Evolutionary conservation across 1,140 invertebrate genomes (phyloP).

Genomic region (Paramacrobiotus metropolitanus): DNA sequence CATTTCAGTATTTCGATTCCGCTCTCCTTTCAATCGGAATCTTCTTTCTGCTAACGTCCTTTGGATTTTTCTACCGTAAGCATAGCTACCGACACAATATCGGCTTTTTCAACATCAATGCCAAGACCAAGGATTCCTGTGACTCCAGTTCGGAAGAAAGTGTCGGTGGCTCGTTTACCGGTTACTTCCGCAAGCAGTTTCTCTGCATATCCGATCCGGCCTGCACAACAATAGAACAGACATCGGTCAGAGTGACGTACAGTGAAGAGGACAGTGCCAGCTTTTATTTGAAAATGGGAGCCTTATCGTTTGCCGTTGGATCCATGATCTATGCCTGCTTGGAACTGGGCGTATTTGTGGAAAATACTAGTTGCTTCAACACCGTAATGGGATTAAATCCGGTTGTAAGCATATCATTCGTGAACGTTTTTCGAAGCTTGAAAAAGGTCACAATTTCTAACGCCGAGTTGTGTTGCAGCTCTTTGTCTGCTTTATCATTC

Average conservation of each 20-base stretch:
- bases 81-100: neutral
- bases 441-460: too few relatives aligned
- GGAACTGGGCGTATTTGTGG: conserved; percentile 77
- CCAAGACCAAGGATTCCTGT: neutral
- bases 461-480: too few relatives aligned
- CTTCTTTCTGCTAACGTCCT: conserved; percentile 7
- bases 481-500: conserved; percentile 72
- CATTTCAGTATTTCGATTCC: conserved; percentile 6
- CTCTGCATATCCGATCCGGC: too few relatives aligned
- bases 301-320: conserved; percentile 66
- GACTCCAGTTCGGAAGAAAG: neutral
- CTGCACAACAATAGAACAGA: too few relatives aligned
- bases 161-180: too few relatives aligned
- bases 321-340: conserved; percentile 82
- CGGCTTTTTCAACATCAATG: neutral
- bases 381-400: conserved; percentile 61
- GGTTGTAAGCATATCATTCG: too few relatives aligned
- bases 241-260: too few relatives aligned
- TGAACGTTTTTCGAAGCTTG: too few relatives aligned
- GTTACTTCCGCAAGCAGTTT: too few relatives aligned
- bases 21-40: conserved; percentile 8
- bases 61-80: neutral
- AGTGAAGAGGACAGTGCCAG: neutral
- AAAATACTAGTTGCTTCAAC: conserved; percentile 64
- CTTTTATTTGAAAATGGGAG: conserved; percentile 6